These are phyloP conservation scores for Phyllostomus discolor DNA, from an alignment of 2,113 vertebrate species.

Conservation along the genomic window DNA sequence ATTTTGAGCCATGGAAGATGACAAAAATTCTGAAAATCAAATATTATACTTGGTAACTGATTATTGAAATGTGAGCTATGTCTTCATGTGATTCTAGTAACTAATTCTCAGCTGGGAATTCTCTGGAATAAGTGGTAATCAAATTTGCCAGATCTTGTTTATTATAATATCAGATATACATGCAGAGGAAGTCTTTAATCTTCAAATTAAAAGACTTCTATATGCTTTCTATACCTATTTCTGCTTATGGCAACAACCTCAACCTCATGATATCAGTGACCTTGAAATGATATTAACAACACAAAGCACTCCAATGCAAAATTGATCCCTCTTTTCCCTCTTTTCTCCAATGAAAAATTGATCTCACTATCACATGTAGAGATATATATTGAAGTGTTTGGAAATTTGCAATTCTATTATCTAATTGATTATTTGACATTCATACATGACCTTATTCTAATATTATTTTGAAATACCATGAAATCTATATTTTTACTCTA, in stretches of 20 bases:
- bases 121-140: background rate
- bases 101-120: background rate
- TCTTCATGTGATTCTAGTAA: background rate
- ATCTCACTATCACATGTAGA: background rate
- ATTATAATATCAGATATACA: background rate
- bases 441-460: background rate
- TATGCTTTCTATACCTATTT: background rate
- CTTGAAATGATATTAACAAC: background rate
- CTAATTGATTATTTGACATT: background rate
- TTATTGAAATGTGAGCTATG: background rate
- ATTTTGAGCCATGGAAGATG: background rate
- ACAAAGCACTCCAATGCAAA: background rate
- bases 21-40: conserved; percentile 3
- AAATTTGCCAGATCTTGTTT: conserved; percentile 30
- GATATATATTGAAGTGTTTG: background rate
- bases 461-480: background rate
- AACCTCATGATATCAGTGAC: background rate
- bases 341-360: background rate
- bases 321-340: background rate
- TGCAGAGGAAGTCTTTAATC: conserved; percentile 27
- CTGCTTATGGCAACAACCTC: background rate
- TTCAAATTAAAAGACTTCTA: background rate
- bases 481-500: background rate
- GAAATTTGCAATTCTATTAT: background rate
- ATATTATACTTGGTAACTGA: background rate